Conservation (phyloP, 2,797 vertebrate genomes). For the Helicolenus hilgendorfi region DNA sequence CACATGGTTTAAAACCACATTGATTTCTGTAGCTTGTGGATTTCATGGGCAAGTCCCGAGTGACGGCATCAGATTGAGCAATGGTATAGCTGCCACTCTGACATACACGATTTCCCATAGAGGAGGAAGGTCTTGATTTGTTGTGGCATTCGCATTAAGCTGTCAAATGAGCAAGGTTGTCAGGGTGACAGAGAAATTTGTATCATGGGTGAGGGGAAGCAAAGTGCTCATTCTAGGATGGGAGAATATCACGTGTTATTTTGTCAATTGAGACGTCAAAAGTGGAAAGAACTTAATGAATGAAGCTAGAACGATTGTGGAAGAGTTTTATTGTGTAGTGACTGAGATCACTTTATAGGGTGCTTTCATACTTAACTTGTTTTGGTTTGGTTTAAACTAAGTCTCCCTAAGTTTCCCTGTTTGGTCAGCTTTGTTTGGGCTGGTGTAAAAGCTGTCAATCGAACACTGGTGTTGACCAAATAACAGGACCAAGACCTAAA, state of each 20-base stretch:
- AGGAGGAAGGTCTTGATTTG: slow-evolving; percentile 57
- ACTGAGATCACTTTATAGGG: neutral
- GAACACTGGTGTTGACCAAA: neutral
- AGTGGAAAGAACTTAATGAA: neutral
- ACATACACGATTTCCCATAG: slow-evolving; percentile 32
- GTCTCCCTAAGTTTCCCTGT: neutral
- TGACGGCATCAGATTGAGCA: slow-evolving; percentile 10
- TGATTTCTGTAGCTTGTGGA: neutral
- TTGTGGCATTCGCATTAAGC: slow-evolving; percentile 56
- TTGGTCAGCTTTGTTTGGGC: too few relatives aligned
- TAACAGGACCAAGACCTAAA: neutral
- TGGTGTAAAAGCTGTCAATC: neutral
- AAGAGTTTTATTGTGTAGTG: neutral
- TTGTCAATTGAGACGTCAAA: neutral
- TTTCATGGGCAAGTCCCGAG: slow-evolving; percentile 5
- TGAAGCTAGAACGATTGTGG: neutral
- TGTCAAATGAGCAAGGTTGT: slow-evolving; percentile 69
- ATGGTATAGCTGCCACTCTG: slow-evolving; percentile 26
- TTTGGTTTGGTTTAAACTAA: neutral
- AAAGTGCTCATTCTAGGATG: neutral
- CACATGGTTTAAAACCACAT: neutral
- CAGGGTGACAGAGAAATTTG: slow-evolving; percentile 60
- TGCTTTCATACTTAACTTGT: neutral
- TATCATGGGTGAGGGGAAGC: slow-evolving; percentile 41
- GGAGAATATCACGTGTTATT: slow-evolving; percentile 8